A percentile compares a stretch with the other conserved stretches of the same genome.
Conservation (phyloP, 1,140 invertebrate genomes). For the Cotesia vestalis region DNA sequence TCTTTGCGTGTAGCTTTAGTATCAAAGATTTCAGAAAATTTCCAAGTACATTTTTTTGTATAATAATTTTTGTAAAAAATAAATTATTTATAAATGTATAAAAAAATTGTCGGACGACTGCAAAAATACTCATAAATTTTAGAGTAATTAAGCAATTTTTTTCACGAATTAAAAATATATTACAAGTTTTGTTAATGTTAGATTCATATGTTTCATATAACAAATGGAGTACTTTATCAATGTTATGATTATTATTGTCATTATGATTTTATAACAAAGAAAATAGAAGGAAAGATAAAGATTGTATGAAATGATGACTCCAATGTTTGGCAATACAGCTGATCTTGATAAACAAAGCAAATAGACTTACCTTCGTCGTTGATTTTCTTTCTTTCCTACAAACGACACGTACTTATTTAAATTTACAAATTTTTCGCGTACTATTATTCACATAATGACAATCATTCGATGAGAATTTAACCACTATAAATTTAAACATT, state of each 20-base stretch:
- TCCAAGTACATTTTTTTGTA: too few relatives aligned
- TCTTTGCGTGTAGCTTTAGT: too few relatives aligned
- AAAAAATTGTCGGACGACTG: too few relatives aligned
- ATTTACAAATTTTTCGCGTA: slow-evolving; percentile 37
- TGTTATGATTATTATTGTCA: not conserved
- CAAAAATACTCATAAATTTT: too few relatives aligned
- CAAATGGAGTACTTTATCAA: not conserved
- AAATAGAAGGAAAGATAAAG: slow-evolving; percentile 4
- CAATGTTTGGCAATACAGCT: slow-evolving; percentile 61
- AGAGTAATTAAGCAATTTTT: too few relatives aligned
- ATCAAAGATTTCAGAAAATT: too few relatives aligned
- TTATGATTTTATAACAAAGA: slow-evolving; percentile 11
- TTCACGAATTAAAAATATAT: too few relatives aligned
- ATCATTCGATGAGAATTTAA: slow-evolving; percentile 38
- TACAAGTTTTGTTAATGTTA: too few relatives aligned
- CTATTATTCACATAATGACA: slow-evolving; percentile 53
- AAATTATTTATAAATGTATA: too few relatives aligned
- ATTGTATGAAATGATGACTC: slow-evolving; percentile 44
- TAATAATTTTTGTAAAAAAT: too few relatives aligned
- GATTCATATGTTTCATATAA: not conserved
- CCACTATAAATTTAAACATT: slow-evolving; percentile 56
- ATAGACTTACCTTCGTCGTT: slow-evolving; percentile 50
- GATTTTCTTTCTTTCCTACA: slow-evolving; percentile 38
- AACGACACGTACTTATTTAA: slow-evolving; percentile 41
- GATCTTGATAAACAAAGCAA: slow-evolving; percentile 63